Conservation (phyloP, 2,113 vertebrate genomes). For the Calyptommatus sinebrachiatus region DNA sequence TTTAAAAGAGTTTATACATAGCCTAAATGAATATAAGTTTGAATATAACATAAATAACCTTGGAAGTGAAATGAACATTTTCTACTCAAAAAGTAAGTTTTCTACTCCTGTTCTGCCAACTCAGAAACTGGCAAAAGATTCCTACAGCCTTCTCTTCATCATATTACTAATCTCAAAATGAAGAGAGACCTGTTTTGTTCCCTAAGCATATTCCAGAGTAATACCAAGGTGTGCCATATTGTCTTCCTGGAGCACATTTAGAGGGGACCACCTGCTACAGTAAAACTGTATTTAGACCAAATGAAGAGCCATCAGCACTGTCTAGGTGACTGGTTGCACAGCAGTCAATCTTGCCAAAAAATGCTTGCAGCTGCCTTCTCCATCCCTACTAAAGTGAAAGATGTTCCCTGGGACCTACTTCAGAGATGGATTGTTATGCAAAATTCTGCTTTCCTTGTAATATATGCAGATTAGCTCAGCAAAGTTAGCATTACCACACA, state of each 20-base stretch:
- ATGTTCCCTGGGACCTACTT: constrained; percentile 55
- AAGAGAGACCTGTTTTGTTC: neutral
- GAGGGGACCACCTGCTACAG: neutral
- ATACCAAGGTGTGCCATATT: neutral
- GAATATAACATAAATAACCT: neutral
- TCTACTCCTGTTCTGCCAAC: accelerated
- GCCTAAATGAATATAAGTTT: neutral
- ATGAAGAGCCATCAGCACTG: accelerated
- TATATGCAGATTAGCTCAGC: constrained; percentile 47
- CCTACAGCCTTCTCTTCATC: neutral
- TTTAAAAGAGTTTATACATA: too few species aligned
- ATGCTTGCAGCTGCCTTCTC: constrained; percentile 43
- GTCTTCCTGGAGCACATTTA: neutral
- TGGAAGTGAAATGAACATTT: neutral
- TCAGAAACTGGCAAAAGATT: neutral
- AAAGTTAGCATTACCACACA: constrained; percentile 32
- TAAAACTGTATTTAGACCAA: neutral
- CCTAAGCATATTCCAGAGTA: neutral
- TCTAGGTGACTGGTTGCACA: neutral
- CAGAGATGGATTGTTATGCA: constrained; percentile 13
- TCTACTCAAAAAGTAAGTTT: neutral
- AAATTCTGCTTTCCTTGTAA: constrained; percentile 4
- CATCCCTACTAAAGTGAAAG: constrained; percentile 52
- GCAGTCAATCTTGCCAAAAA: constrained; percentile 33
- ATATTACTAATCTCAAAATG: neutral